Evolutionary conservation across 2,888 invertebrate species (phyloP), one percentile per base, ranked within the genome.

Genomic region (Lamellibrachia satsuma): DNA sequence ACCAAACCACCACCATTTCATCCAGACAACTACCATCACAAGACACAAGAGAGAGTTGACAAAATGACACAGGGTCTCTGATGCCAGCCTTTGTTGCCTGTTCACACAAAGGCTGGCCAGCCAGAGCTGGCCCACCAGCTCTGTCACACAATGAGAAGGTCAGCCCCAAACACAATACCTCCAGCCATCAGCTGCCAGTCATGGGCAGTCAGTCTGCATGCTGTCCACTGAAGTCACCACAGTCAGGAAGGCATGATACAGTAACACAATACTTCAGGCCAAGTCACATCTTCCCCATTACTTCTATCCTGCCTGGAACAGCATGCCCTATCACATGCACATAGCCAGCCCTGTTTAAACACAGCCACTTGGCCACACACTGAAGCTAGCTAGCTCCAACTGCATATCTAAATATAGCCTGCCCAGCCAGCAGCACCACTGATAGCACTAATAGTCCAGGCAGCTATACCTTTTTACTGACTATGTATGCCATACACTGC

Each of bases 281-380:
- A 60, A 60, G 75, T 75, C 75, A 75, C 75, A 75, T 75, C 75
- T 75, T 75, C 75, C 75, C 75, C 22, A 22, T 15, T 75, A n/a
- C 22, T 75, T 3, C 75, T 75, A 75, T 75, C 75, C 22, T 22
- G 75, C 1, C 22, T 75, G 15, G n/a, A 75, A 75, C 22, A 75
- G 75, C 75, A 15, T 22, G 6, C 75, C 15, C 75, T 39, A 75
- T n/a, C 75, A 75, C 75, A 75, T 15, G 15, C 57, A 57, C 8
- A 57, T n/a, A 75, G 75, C 75, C 75, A 75, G 75, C n/a, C 75
- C 75, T 75, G 75, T 75, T 75, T 75, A 75, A 75, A 75, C 75
- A 75, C 75, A 75, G 75, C 75, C 75, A 75, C 75, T 75, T 39
- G 39, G 39, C 39, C 39, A 39, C 39, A 39, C 39, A 39, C 39